phyloP scores from a whole-genome alignment of 2,888 invertebrate genomes.

The Hartigia nigra region DNA sequence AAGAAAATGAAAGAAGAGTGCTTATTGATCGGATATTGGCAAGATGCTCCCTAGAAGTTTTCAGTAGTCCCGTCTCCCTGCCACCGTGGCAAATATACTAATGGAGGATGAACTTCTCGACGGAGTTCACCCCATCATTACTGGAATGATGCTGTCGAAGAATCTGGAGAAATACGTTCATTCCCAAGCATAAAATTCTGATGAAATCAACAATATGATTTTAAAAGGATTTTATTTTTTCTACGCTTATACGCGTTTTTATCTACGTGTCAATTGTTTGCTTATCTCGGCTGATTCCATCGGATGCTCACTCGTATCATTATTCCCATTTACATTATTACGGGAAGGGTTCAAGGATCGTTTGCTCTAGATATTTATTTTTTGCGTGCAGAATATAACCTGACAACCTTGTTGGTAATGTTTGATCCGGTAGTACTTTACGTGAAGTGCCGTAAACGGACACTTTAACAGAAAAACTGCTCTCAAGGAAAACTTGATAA shows the following conservation, averaged over 20 bases:
- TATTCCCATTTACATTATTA: neutral
- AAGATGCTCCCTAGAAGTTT: slow-evolving; percentile 12
- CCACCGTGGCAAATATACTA: neutral
- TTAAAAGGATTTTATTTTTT: neutral
- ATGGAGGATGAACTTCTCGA: neutral
- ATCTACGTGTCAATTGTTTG: neutral
- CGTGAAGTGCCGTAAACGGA: neutral
- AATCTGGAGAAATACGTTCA: neutral
- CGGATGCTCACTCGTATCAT: no score
- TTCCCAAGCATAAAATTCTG: no score
- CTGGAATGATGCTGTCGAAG: neutral
- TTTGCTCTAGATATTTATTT: neutral
- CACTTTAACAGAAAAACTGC: neutral
- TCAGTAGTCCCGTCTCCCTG: neutral
- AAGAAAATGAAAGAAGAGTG: neutral
- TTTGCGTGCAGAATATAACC: neutral
- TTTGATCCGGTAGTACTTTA: neutral
- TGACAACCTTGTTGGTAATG: neutral
- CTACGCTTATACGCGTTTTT: neutral
- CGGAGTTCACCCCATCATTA: neutral
- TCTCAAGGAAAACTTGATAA: neutral
- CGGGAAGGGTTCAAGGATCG: neutral
- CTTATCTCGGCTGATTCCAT: neutral
- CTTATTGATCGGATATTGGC: slow-evolving; percentile 21
- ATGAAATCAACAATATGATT: no score